Conservation (phyloP, 2,113 vertebrate genomes). For the Myiagra hebetior region DNA sequence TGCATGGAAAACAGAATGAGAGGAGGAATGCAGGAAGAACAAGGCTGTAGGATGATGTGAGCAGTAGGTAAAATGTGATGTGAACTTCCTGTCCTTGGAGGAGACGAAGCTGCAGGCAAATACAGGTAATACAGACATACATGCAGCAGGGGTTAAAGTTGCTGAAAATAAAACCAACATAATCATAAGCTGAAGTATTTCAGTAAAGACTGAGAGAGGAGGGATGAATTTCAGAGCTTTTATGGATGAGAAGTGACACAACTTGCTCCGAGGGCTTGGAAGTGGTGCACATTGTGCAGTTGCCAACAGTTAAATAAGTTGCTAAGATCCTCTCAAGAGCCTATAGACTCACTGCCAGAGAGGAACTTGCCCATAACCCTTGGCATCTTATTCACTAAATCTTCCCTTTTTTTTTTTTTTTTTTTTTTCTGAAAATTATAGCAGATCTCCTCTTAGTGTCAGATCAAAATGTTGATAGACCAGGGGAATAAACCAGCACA, state of each 20-base stretch:
- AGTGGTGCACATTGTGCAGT: not conserved
- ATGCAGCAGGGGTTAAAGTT: not conserved
- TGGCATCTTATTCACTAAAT: not conserved
- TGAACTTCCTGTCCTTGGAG: not conserved
- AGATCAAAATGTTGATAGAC: not conserved
- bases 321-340: not conserved
- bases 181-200: not conserved
- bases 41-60: not conserved
- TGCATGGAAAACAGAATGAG: not conserved
- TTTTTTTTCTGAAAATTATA: not conserved
- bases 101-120: not conserved
- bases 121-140: not conserved
- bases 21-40: not conserved
- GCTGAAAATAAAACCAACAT: not conserved
- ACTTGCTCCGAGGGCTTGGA: not conserved
- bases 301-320: slow-evolving; percentile 12
- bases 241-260: not conserved
- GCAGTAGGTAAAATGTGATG: not conserved
- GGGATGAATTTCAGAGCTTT: not conserved
- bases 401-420: not conserved
- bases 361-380: not conserved
- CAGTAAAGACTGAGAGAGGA: not conserved
- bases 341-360: not conserved
- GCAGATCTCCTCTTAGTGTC: not conserved
- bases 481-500: not conserved